Evolutionary conservation across 2,797 vertebrate species (phyloP).

Genomic region (Sebastes cheni): DNA sequence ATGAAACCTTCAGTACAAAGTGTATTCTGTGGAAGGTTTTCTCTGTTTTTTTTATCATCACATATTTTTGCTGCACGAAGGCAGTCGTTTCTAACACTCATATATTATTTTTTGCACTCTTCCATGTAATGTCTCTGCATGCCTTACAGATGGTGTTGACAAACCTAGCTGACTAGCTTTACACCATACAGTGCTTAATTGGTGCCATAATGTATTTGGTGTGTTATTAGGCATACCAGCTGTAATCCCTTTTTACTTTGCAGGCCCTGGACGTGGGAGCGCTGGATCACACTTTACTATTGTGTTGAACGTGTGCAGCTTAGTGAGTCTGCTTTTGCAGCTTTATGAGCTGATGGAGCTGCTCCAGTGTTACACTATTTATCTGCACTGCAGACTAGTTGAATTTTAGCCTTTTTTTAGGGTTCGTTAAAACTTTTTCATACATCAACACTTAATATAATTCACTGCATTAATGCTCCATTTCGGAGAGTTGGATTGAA

Average conservation of each 20-base stretch:
- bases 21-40: background rate
- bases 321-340: background rate
- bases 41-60: background rate
- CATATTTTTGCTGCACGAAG: background rate
- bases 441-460: background rate
- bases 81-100: background rate
- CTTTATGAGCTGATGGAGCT: constrained; percentile 14
- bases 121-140: background rate
- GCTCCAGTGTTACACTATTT: background rate
- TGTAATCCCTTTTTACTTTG: constrained; percentile 41
- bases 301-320: constrained; percentile 40
- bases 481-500: background rate
- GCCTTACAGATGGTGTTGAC: background rate
- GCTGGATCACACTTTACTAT: constrained; percentile 30
- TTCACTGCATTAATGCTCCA: background rate
- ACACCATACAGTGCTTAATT: background rate
- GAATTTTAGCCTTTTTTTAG: background rate
- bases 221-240: constrained; percentile 20
- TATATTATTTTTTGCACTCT: background rate
- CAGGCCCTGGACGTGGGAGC: constrained; percentile 20
- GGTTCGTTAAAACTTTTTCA: too few species aligned
- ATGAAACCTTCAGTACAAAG: background rate
- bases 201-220: constrained; percentile 12
- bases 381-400: background rate
- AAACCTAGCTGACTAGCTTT: background rate